Evolutionary conservation across 2,797 vertebrate genomes (phyloP).

Genomic region (Heteromormyrus szaboi): DNA sequence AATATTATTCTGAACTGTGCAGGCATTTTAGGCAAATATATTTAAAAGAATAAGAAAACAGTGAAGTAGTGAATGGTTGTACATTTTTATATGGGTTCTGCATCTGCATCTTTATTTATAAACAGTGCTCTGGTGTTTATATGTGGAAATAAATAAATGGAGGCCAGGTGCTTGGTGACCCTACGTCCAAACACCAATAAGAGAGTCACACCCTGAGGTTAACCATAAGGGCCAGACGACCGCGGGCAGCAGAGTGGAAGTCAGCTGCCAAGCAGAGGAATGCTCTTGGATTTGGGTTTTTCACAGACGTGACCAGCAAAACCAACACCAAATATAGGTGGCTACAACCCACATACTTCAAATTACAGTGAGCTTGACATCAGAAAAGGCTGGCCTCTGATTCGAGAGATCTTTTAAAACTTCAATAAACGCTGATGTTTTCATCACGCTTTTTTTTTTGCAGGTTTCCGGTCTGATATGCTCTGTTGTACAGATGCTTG

Average conservation of each 20-base stretch:
- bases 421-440: slow-evolving; percentile 55
- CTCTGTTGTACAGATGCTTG: not conserved
- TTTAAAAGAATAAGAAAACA: not conserved
- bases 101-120: slow-evolving; percentile 40
- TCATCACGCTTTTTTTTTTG: slow-evolving; percentile 16
- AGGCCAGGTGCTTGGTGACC: slow-evolving; percentile 58
- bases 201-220: slow-evolving; percentile 20
- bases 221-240: slow-evolving; percentile 35
- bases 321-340: slow-evolving; percentile 60
- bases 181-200: slow-evolving; percentile 27
- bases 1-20: not conserved
- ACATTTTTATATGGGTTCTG: slow-evolving; percentile 33
- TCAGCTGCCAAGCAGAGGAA: slow-evolving; percentile 37
- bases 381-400: slow-evolving; percentile 58
- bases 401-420: slow-evolving; percentile 54
- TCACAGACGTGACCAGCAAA: slow-evolving; percentile 54
- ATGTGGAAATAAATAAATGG: slow-evolving; percentile 51
- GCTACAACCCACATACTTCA: slow-evolving; percentile 62
- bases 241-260: slow-evolving; percentile 44
- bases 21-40: not conserved
- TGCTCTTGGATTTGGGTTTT: slow-evolving; percentile 41
- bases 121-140: slow-evolving; percentile 49
- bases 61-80: not conserved
- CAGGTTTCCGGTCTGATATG: not conserved
- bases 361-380: slow-evolving; percentile 64